A percentile compares a stretch with the other conserved stretches of the same genome.
phyloP scores from a whole-genome alignment of 1,140 invertebrate genomes.

The Samia ricini region DNA sequence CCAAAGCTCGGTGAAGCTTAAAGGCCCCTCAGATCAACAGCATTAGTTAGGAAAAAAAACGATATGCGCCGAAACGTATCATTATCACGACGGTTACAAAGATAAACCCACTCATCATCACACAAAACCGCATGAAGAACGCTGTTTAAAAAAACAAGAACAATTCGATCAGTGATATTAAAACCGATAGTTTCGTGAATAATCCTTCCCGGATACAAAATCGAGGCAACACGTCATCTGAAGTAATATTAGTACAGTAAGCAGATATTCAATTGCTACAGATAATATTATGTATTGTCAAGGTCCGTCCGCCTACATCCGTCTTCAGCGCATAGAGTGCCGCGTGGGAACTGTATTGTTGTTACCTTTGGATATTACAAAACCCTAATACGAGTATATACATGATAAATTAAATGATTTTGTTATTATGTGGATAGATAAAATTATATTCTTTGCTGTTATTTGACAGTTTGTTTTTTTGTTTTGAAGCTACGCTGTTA shows the following conservation, averaged over 20 bases:
- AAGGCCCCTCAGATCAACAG: no score
- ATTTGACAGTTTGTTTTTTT: no score
- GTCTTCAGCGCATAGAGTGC: neutral
- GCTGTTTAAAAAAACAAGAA: neutral
- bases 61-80: no score
- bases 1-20: no score
- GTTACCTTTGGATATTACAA: conserved; percentile 5
- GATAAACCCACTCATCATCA: no score
- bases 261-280: neutral
- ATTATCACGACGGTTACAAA: no score
- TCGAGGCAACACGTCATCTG: conserved; percentile 2
- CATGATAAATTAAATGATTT: neutral
- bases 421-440: no score
- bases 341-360: conserved; percentile 3
- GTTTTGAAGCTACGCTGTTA: no score
- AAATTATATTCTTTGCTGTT: no score
- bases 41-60: no score
- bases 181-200: neutral
- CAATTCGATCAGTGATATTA: neutral
- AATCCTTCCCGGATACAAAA: conserved; percentile 5
- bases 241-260: neutral
- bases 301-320: conserved; percentile 13
- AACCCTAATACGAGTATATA: conserved; percentile 1
- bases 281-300: neutral
- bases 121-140: neutral